These are phyloP conservation scores for Tupaia chinensis DNA, from an alignment of 2,113 vertebrate genomes.

Conservation along the genomic window DNA sequence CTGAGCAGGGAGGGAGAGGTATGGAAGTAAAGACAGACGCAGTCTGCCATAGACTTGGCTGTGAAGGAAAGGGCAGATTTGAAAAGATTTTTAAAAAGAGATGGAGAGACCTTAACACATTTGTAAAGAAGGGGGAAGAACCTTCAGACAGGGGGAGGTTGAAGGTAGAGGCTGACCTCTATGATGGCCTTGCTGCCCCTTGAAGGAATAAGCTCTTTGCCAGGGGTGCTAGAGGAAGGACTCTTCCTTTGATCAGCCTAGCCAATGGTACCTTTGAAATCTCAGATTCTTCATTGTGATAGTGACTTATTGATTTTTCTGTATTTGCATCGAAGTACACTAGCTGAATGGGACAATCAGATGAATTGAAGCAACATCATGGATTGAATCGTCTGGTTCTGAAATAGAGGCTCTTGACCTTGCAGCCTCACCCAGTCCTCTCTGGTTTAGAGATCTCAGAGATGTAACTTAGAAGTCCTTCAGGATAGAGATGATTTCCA, in stretches of 20 bases:
- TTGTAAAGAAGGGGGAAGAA: neutral
- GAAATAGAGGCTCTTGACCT: too few species aligned
- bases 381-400: neutral
- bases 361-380: neutral
- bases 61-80: neutral
- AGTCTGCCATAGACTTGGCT: neutral
- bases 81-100: neutral
- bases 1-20: too few species aligned
- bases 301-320: neutral
- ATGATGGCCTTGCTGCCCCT: neutral
- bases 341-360: neutral
- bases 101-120: neutral
- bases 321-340: neutral
- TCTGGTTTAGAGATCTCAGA: neutral
- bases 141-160: neutral
- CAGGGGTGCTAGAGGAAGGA: neutral
- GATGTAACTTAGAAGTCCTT: neutral
- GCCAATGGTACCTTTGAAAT: neutral
- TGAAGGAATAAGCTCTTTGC: neutral
- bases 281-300: neutral
- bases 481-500: neutral
- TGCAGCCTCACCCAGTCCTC: accelerated
- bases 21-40: neutral
- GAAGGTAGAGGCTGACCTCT: neutral
- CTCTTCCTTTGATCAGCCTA: neutral